Evolutionary conservation across 2,888 invertebrate genomes (phyloP), one percentile per base, ranked within the genome.

Genomic region (Pocota personata): DNA sequence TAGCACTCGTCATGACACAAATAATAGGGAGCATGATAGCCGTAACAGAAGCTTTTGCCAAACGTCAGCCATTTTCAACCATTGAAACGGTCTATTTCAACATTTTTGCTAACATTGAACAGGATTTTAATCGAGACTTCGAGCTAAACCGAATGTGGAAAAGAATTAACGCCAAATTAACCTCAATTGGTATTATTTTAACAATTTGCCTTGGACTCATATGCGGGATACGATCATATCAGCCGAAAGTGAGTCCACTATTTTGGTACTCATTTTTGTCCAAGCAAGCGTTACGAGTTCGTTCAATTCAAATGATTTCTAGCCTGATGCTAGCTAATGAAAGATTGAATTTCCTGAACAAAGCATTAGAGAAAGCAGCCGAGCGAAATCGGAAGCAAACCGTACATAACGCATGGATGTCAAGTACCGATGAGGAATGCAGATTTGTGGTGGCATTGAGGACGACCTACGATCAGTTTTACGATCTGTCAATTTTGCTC

Each of bases 381-480:
- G 7, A 62, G 5, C 3, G 8, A 6, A 83, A 69, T 35, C 58
- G 32, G 32, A 48, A 16, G n/a, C 50, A 50, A 24, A 27, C 52
- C 1, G 48, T 12, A 16, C 8, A 19, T 10, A 14, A 40, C 0
- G 16, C 73, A 19, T 83, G 83, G 83, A 57, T 79, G 40, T 5
- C 55, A n/a, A 50, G 40, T 24, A 69, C 73, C 2, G 55, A 83
- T 0, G 79, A 73, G 24, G 83, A 83, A 57, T 73, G 1, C 27
- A 27, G 19, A 6, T 12, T 37, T 12, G 57, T 92, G 37, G 79
- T 89, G 12, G 64, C 82, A 0, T 82, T 92, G n/a, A 91, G 91
- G 3, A 46, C 76, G 0, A 83, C 88, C 40, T 92, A 91, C 62
- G 90, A 89, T 6, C 89, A 90, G 35, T 86, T 92, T 8, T 90